Evolutionary conservation across 1,140 invertebrate species (phyloP).

Genomic region (Colletes latitarsis): DNA sequence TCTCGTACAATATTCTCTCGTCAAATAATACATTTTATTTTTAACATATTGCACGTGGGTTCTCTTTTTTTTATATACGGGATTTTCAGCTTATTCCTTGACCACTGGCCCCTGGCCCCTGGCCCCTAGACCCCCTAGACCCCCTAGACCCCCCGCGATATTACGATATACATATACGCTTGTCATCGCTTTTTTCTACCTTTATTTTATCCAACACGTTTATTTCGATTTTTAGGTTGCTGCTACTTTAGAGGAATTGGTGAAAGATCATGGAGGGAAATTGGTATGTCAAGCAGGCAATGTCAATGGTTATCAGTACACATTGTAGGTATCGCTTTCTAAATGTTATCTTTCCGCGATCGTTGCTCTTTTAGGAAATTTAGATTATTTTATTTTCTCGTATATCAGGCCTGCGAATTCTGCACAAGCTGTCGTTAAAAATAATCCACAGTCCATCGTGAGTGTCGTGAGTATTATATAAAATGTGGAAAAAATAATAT

Average conservation of each 20-base stretch:
- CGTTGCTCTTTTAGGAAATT: constrained; percentile 19
- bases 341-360: constrained; percentile 41
- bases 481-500: constrained; percentile 8
- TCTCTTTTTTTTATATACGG: too few relatives aligned
- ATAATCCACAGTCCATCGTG: constrained; percentile 66
- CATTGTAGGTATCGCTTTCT: constrained; percentile 69
- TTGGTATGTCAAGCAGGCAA: constrained; percentile 72
- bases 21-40: neutral
- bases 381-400: constrained; percentile 28
- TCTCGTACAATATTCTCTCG: neutral
- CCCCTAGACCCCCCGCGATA: too few relatives aligned
- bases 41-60: neutral
- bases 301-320: constrained; percentile 76
- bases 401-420: constrained; percentile 66
- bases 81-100: too few relatives aligned
- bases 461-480: constrained; percentile 68
- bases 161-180: too few relatives aligned
- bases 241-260: constrained; percentile 73
- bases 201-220: neutral
- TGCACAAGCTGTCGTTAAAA: constrained; percentile 60
- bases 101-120: too few relatives aligned
- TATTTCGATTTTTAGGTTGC: constrained; percentile 61
- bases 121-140: too few relatives aligned
- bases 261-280: constrained; percentile 76
- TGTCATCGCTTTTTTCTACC: too few relatives aligned